phyloP scores from a whole-genome alignment of 1,140 invertebrate genomes.

The Trichonephila clavipes region DNA sequence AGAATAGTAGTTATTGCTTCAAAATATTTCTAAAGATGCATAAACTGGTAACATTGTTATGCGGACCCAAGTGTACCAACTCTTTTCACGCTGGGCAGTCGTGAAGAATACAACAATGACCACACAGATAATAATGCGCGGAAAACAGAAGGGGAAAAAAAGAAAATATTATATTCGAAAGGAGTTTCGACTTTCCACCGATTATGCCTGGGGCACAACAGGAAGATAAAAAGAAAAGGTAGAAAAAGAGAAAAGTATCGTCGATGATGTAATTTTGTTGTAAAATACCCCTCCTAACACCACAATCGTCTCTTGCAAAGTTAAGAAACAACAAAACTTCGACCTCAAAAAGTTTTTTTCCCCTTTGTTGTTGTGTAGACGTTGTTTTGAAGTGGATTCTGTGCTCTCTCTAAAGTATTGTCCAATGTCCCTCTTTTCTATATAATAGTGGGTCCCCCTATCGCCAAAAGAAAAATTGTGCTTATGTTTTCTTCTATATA shows the following conservation, averaged over 20 bases:
- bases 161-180: background rate
- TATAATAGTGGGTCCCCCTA: too few relatives aligned
- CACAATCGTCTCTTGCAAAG: background rate
- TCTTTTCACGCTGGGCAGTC: slow-evolving; percentile 16
- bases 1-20: slow-evolving; percentile 2
- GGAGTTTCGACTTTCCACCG: background rate
- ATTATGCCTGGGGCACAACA: background rate
- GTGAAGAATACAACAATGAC: slow-evolving; percentile 34
- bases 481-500: background rate
- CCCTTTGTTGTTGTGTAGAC: background rate
- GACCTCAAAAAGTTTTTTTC: slow-evolving; percentile 11
- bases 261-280: slow-evolving; percentile 26
- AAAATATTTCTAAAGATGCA: slow-evolving; percentile 41
- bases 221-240: background rate
- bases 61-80: background rate
- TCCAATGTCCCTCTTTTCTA: slow-evolving; percentile 9
- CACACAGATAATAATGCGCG: background rate
- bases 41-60: slow-evolving; percentile 32
- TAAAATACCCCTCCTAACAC: slow-evolving; percentile 20
- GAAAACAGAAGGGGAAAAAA: background rate
- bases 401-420: background rate
- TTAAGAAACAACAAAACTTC: slow-evolving; percentile 28
- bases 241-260: background rate
- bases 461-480: background rate
- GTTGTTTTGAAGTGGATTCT: background rate